Evolutionary conservation across 2,797 vertebrate genomes (phyloP).

Genomic region (Agapornis canus): DNA sequence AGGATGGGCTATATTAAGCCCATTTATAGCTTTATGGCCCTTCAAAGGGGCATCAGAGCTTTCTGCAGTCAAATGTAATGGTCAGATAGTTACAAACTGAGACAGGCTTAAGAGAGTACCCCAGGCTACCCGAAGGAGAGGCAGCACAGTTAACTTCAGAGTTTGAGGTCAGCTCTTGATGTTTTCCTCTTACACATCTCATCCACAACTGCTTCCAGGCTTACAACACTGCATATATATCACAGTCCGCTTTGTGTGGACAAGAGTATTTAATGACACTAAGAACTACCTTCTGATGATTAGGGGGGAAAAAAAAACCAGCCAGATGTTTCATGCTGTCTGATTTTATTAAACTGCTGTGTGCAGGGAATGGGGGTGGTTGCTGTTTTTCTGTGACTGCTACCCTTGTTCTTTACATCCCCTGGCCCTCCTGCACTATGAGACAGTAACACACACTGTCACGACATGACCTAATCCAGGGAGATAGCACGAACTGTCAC

Average conservation of each 20-base stretch:
- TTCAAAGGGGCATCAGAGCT: not conserved
- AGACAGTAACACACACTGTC: not conserved
- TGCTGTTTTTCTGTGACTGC: not conserved
- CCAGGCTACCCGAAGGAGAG: not conserved
- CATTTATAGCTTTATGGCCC: not conserved
- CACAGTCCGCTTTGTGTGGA: not conserved
- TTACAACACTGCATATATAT: not conserved
- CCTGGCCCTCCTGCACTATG: not conserved
- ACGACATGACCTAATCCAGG: not conserved
- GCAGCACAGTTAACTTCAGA: not conserved
- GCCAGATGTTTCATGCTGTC: slow-evolving; percentile 60
- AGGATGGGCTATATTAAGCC: not conserved
- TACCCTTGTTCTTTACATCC: not conserved
- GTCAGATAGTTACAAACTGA: not conserved
- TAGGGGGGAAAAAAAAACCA: not conserved
- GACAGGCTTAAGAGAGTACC: not conserved
- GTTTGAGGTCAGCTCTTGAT: slow-evolving; percentile 29
- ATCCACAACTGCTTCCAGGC: not conserved
- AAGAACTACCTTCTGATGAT: slow-evolving; percentile 40
- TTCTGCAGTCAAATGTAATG: not conserved
- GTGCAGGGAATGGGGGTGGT: not conserved
- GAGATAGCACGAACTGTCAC: not conserved
- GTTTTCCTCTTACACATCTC: not conserved
- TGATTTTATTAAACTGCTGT: slow-evolving; percentile 53
- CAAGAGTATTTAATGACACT: slow-evolving; percentile 5